These are phyloP conservation scores for Sphecodes monilicornis DNA, from an alignment of 2,888 invertebrate genomes.

Conservation along the genomic window DNA sequence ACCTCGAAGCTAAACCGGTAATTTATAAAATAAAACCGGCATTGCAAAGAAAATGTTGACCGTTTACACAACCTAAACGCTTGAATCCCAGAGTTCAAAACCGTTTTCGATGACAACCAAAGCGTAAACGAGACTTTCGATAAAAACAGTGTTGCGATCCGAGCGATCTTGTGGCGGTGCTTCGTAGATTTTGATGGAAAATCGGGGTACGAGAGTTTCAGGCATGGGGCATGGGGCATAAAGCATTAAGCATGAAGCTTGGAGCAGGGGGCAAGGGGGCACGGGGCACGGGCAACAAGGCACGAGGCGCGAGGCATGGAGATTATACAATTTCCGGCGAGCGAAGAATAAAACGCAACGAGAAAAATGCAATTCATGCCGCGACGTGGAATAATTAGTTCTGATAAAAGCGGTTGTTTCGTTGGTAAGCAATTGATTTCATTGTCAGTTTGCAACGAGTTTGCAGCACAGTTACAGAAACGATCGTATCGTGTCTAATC, in stretches of 20 bases:
- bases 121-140: not conserved
- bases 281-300: too few species aligned
- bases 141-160: not conserved
- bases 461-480: not conserved
- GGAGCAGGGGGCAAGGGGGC: too few species aligned
- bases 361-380: constrained; percentile 36
- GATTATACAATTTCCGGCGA: constrained; percentile 47
- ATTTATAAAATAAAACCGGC: not conserved
- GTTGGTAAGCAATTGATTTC: constrained; percentile 8
- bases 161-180: not conserved
- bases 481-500: not conserved
- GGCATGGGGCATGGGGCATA: not conserved
- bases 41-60: not conserved
- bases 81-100: not conserved
- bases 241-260: too few species aligned
- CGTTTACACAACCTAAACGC: not conserved
- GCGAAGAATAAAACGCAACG: not conserved
- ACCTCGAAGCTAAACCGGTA: not conserved
- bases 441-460: not conserved
- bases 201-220: not conserved
- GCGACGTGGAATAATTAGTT: constrained; percentile 26
- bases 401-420: not conserved
- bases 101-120: not conserved
- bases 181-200: not conserved
- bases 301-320: not conserved